Conservation (phyloP, 2,888 invertebrate genomes). For the Agrotis puta region DNA sequence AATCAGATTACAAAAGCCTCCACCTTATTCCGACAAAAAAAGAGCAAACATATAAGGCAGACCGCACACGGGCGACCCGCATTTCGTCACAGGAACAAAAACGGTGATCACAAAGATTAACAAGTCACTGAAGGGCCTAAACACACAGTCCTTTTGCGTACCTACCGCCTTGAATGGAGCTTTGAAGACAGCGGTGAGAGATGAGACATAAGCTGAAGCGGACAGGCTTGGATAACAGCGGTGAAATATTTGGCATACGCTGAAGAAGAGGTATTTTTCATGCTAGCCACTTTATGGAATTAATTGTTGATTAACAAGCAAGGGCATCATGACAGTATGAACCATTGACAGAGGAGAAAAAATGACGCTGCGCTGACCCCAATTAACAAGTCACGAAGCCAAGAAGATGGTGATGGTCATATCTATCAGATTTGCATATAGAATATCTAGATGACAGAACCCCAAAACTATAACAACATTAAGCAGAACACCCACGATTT, state of each 20-base stretch:
- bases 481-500: too few species aligned
- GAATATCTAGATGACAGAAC: not conserved
- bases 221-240: conserved; percentile 45
- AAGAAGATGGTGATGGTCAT: not conserved
- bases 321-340: too few species aligned
- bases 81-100: conserved; percentile 70
- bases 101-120: conserved; percentile 77
- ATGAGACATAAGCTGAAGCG: conserved; percentile 8
- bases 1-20: conserved; percentile 45
- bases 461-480: not conserved
- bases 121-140: conserved; percentile 80
- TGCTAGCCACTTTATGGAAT: not conserved
- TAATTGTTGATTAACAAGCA: too few species aligned
- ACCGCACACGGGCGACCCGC: conserved; percentile 61
- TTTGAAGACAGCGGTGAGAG: conserved; percentile 30
- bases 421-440: not conserved
- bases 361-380: too few species aligned
- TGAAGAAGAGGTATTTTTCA: not conserved
- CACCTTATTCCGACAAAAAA: conserved; percentile 57
- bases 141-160: conserved; percentile 74
- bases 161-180: conserved; percentile 53
- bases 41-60: conserved; percentile 57
- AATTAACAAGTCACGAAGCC: not conserved
- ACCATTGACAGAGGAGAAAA: not conserved
- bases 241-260: not conserved